These are phyloP conservation scores for Antechinus stuartii DNA, from an alignment of 2,113 vertebrate species.

Conservation along the genomic window DNA sequence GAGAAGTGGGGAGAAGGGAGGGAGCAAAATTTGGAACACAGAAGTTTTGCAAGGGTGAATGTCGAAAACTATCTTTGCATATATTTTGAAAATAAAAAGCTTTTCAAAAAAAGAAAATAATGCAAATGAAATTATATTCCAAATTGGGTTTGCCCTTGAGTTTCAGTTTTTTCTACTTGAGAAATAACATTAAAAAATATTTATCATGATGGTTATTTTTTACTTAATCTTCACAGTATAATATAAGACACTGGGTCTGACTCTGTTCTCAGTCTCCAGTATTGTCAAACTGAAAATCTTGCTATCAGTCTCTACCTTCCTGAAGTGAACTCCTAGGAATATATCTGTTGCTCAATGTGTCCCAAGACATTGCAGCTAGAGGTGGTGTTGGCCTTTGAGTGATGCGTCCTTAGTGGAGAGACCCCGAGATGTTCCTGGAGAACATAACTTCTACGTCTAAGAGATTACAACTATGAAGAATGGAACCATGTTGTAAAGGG, in stretches of 20 bases:
- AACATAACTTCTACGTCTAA: not conserved
- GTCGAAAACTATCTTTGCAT: no score
- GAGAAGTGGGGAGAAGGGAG: no score
- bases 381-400: not conserved
- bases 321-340: not conserved
- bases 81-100: no score
- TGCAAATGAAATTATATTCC: no score
- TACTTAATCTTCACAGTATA: not conserved
- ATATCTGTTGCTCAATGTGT: not conserved
- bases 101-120: no score
- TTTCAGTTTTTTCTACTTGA: no score
- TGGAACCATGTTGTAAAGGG: not conserved
- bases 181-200: no score
- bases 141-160: no score
- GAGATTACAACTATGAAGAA: not conserved
- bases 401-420: not conserved
- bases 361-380: no score
- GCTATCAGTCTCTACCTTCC: not conserved
- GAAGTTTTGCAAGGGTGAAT: no score
- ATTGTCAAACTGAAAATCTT: not conserved
- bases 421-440: not conserved
- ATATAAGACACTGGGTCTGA: not conserved
- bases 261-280: not conserved
- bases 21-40: no score
- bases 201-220: constrained; percentile 4